Base-by-base conservation (phyloP, 2,888 invertebrate species). In the Pachydiplax longipennis region DNA sequence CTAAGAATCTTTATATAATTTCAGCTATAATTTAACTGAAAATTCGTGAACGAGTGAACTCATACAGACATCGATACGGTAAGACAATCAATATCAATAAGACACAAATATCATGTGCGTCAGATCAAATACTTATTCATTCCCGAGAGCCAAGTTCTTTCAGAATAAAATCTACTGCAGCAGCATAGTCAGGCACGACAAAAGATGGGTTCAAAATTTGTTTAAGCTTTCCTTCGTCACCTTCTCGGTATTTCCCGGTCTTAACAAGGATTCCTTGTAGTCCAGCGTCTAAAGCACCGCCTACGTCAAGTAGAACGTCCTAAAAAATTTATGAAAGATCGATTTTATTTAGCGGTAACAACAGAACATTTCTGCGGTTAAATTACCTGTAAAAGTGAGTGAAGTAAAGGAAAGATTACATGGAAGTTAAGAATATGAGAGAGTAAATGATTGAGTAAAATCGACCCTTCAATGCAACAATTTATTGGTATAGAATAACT, bases 241-340 rank as follows among this genome's bases (percentile, higher is more conserved):
- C 95, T 2, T 94, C 92, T 91, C 95, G 94, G 93, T 97, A 97
- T 94, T 97, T 97, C 87, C 98, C 98, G 2, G 98, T 98, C 94
- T 96, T 95, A 0, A 98, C 97, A 58, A 97, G 94, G 93, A 96
- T 95, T n/a, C 96, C 97, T 92, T 94, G 94, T 92, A 98, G 95
- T 15, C 97, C 98, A 18, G 95, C 94, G 44, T 94, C 94, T 94
- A 97, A 95, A 0, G 98, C 97, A 6, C 98, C 98, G 91, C 95
- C 95, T 90, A 98, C 95, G 93, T 98, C 98, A 94, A 97, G 97
- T 91, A 95, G 95, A 0, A 96, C 96, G 94, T 98, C 98, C 97
- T 98, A 93, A 73, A 93, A 93, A 91, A 37, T 65, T 65, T 0
- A 65, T 0, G 25, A 2, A 65, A 65, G 8, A 4, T 8, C 22